These are phyloP conservation scores for Dicyrtomina minuta DNA, from an alignment of 2,888 invertebrate species.

Conservation along the genomic window DNA sequence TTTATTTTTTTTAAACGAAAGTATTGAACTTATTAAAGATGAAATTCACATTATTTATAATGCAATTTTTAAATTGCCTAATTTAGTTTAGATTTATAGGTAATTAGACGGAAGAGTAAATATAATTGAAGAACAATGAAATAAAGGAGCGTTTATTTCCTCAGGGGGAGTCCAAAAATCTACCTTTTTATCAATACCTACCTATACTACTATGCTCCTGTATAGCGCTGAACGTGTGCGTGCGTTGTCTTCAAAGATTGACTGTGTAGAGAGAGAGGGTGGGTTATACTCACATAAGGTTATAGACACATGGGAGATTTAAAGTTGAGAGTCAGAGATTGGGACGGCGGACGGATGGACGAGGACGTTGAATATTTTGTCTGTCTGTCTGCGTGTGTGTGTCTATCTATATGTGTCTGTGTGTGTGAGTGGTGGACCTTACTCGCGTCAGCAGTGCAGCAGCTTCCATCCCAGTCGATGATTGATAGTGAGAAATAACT, in stretches of 20 bases:
- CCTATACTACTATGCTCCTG: neutral
- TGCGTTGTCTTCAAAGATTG: neutral
- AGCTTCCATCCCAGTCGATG: slow-evolving; percentile 35
- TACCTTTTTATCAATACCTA: neutral
- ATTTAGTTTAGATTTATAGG: too few species aligned
- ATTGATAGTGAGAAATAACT: slow-evolving; percentile 53
- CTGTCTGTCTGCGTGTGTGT: too few species aligned
- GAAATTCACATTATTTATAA: too few species aligned
- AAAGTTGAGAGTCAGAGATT: neutral
- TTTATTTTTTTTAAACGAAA: too few species aligned
- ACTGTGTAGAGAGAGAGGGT: neutral
- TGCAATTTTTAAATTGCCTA: too few species aligned
- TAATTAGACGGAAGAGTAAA: slow-evolving; percentile 9
- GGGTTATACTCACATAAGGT: neutral
- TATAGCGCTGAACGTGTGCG: neutral
- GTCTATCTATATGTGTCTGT: too few species aligned
- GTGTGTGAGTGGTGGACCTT: too few species aligned
- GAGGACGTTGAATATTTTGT: neutral
- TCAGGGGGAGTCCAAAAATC: neutral
- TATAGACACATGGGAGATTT: too few species aligned
- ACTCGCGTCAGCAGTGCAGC: neutral
- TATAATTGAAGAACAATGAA: neutral
- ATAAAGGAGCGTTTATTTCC: neutral
- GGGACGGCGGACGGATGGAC: neutral
- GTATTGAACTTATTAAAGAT: too few species aligned